Evolutionary conservation across 2,797 vertebrate species (phyloP), one percentile per base, ranked within the genome.

Genomic region (Prunella strophiata): DNA sequence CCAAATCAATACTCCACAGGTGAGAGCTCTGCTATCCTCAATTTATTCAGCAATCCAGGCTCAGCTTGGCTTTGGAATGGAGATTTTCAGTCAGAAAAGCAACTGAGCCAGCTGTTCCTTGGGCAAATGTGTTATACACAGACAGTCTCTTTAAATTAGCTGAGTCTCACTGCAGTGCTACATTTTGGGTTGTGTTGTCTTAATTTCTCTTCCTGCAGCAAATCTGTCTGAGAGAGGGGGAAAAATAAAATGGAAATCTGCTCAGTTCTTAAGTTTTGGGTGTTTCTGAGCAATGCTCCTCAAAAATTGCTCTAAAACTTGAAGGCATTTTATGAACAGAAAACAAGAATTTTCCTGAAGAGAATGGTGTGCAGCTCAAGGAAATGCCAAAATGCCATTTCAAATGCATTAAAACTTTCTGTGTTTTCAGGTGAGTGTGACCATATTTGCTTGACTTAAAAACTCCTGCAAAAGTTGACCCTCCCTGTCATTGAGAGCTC

Each of bases 21-120:
- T 93, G 59, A 59, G 75, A 88, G 11, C 79, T 89, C 51, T 59
- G 1, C 47, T 72, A 1, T 72, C 76, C 54, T 40, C 1, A 40
- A 34, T 90, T 88, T 78, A 58, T 92, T 91, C 40, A 88, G 62
- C 29, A 45, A 6, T 72, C 68, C 51, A 89, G 29, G 51, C 79
- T 96, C 63, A 68, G 63, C 72, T 81, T 83, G 62, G 5, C 34
- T 89, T 88, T 95, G 51, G 71, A 84, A 88, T 83, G 34, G 66
- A 84, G 82, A 36, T 95, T 94, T 95, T 91, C 48, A 52, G 70
- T 73, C 71, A 75, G 63, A 71, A 90, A 88, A 95, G 63, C 73
- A 92, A 88, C 87, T 36, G 70, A 96, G 67, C 36, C 94, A 96
- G 95, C 92, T 93, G 94, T 92, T 97, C 82, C 45, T 86, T 76